These are phyloP conservation scores for Mormyrops boulengeri DNA, from an alignment of 2,797 vertebrate genomes.

Conservation along the genomic window DNA sequence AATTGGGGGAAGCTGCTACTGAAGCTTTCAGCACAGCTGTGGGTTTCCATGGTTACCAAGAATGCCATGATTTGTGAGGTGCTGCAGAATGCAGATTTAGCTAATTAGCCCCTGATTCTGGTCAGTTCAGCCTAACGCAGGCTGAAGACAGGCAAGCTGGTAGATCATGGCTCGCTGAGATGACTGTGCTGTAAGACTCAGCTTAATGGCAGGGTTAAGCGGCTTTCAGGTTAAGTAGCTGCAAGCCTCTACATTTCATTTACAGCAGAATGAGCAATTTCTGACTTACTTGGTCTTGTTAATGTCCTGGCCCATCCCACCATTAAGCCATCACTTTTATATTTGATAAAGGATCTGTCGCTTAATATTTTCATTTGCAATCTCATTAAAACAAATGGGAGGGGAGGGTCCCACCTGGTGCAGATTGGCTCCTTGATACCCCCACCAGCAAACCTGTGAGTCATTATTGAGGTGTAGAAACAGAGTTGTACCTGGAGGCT, in stretches of 20 bases:
- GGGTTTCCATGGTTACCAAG: slow-evolving; percentile 1
- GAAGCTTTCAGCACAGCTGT: not conserved
- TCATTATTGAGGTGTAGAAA: not conserved
- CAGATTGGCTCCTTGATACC: not conserved
- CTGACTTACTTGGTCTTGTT: not conserved
- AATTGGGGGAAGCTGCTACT: not conserved
- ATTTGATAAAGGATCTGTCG: not conserved
- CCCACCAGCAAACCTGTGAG: not conserved
- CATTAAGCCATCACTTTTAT: not conserved
- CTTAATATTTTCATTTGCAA: not conserved
- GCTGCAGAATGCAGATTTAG: not conserved
- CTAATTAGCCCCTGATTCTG: not conserved
- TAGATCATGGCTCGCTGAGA: not conserved
- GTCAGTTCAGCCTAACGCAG: not conserved
- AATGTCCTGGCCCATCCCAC: not conserved
- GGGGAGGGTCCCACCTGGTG: not conserved
- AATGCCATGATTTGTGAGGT: not conserved
- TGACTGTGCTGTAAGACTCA: not conserved
- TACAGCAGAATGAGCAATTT: not conserved
- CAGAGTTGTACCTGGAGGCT: not conserved
- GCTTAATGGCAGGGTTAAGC: not conserved
- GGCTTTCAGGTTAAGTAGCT: not conserved
- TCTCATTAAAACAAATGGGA: not conserved
- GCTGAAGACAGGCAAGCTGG: not conserved
- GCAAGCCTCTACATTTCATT: not conserved